Evolutionary conservation across 2,888 invertebrate species (phyloP).

Genomic region (Tiphia femorata): DNA sequence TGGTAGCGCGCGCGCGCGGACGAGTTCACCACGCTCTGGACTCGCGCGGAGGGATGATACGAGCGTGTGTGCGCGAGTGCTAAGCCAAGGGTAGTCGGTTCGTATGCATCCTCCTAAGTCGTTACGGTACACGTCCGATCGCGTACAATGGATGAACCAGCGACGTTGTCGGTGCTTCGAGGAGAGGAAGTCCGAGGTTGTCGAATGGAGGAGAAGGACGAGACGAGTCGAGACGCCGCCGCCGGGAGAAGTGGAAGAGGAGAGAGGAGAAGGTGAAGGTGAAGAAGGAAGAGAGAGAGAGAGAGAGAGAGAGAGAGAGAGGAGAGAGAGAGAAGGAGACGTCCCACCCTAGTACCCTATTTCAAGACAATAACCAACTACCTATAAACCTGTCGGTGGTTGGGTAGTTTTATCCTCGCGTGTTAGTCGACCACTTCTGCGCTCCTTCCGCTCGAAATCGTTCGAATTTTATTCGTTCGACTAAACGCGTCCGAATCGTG

Average conservation of each 20-base stretch:
- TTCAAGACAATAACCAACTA: constrained; percentile 53
- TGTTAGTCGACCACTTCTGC: constrained; percentile 3
- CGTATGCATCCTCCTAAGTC: too few species aligned
- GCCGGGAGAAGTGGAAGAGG: neutral
- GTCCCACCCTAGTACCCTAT: constrained; percentile 30
- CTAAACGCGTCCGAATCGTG: neutral
- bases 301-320: neutral
- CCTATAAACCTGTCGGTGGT: constrained; percentile 53
- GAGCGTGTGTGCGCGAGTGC: constrained; percentile 20
- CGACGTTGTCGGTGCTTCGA: neutral
- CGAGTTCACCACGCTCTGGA: neutral
- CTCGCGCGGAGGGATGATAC: constrained; percentile 3
- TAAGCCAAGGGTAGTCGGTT: neutral
- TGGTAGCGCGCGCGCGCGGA: constrained; percentile 39
- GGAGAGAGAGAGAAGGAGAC: neutral
- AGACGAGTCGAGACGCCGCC: too few species aligned
- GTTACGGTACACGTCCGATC: neutral
- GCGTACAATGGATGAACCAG: neutral
- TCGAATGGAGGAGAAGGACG: neutral
- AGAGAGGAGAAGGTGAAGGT: neutral
- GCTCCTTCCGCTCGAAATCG: neutral
- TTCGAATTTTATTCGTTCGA: neutral
- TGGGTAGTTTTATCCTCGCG: constrained; percentile 13
- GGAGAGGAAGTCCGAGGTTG: constrained; percentile 2
- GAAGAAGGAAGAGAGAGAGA: neutral